These are phyloP conservation scores for Exaiptasia diaphana DNA, from an alignment of 64 coral and sea anemone genomes.

Conservation along the genomic window DNA sequence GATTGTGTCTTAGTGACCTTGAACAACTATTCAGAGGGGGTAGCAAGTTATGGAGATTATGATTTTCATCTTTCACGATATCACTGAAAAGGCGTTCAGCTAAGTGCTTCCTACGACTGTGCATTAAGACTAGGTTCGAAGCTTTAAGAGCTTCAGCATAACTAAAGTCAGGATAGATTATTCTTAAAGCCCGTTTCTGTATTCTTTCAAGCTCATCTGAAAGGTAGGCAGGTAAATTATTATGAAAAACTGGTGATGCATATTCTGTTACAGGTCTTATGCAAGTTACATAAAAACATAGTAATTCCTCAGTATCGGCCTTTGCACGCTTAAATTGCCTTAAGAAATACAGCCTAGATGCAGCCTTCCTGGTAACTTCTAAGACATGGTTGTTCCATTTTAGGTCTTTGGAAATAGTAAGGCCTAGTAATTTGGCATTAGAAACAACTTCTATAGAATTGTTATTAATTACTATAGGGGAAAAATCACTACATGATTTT, in stretches of 20 bases:
- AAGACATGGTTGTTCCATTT: conserved; percentile 2
- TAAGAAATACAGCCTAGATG: not conserved
- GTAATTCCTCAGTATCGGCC: not conserved
- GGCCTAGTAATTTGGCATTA: not conserved
- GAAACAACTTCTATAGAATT: not conserved
- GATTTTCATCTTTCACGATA: too few relatives aligned
- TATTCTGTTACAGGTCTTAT: conserved; percentile 29
- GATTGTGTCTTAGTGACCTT: too few relatives aligned
- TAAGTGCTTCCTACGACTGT: too few relatives aligned
- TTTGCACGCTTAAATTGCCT: not conserved
- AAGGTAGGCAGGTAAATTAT: conserved; percentile 8
- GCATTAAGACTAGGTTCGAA: too few relatives aligned
- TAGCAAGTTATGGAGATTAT: too few relatives aligned
- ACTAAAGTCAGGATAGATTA: too few relatives aligned
- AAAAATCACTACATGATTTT: not conserved
- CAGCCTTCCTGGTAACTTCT: conserved; percentile 5
- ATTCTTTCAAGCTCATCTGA: too few relatives aligned
- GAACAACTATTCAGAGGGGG: too few relatives aligned
- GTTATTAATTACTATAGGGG: not conserved
- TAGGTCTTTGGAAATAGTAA: not conserved
- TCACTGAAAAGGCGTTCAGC: too few relatives aligned
- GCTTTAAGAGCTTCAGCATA: too few relatives aligned
- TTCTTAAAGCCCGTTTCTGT: too few relatives aligned
- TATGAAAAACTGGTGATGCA: conserved; percentile 20
- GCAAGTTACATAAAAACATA: conserved; percentile 9